Evolutionary conservation across 2,888 invertebrate species (phyloP).

Genomic region (Eupelmus urozonus): DNA sequence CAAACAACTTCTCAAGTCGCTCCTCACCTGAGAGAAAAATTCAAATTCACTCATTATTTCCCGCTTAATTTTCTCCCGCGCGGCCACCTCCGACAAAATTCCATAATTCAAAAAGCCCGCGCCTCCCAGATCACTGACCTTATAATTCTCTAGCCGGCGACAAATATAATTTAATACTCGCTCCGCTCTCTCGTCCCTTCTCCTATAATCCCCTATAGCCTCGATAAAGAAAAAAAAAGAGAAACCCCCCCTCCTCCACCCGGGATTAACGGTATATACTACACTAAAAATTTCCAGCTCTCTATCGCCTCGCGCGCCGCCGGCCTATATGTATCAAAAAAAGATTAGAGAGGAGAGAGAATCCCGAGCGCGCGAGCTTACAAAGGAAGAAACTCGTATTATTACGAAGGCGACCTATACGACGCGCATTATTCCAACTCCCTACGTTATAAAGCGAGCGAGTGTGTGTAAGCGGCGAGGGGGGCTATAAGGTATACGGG

Average conservation of each 20-base stretch:
- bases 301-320: constrained; percentile 1
- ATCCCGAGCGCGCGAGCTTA: constrained; percentile 29
- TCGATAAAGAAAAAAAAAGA: constrained; percentile 14
- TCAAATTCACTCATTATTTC: background rate
- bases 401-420: constrained; percentile 27
- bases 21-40: too few relatives aligned
- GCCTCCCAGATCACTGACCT: constrained; percentile 40
- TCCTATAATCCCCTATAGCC: constrained; percentile 33
- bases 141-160: constrained; percentile 51
- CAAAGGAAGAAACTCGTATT: constrained; percentile 28
- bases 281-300: constrained; percentile 46
- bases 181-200: constrained; percentile 10
- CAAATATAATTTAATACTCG: constrained; percentile 53
- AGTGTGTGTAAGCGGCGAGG: background rate
- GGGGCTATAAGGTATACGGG: background rate
- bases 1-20: too few relatives aligned
- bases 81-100: background rate
- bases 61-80: background rate
- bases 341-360: constrained; percentile 35
- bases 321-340: constrained; percentile 4
- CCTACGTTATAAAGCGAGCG: constrained; percentile 19
- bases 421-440: constrained; percentile 20
- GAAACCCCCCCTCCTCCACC: constrained; percentile 26
- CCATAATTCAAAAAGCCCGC: constrained; percentile 12
- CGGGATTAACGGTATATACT: constrained; percentile 53